These are phyloP conservation scores for Datnioides undecimradiatus DNA, from an alignment of 2,113 vertebrate species.

Conservation along the genomic window DNA sequence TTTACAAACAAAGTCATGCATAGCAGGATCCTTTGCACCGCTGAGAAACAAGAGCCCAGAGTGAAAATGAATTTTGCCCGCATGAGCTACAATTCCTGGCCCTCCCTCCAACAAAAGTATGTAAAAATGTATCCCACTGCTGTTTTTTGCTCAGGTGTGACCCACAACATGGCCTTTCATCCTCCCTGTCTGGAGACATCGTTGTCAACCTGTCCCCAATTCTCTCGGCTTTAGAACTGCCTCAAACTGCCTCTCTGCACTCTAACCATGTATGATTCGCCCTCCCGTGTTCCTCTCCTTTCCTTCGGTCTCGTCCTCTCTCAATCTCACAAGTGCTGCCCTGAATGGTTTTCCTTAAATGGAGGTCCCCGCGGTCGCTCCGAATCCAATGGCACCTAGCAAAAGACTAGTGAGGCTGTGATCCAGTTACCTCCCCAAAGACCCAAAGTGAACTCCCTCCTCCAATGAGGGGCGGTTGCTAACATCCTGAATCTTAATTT, in stretches of 20 bases:
- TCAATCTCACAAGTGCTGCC: conserved; percentile 61
- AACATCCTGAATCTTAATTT: conserved; percentile 57
- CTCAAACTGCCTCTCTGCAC: neutral
- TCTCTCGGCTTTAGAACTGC: neutral
- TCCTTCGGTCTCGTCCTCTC: conserved; percentile 12
- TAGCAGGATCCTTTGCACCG: conserved; percentile 14
- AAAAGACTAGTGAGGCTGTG: conserved; percentile 46
- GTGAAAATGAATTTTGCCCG: conserved; percentile 13
- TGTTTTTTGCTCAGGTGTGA: conserved; percentile 27
- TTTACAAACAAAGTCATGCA: conserved; percentile 33
- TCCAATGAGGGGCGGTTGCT: conserved; percentile 22
- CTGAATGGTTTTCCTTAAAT: conserved; percentile 76
- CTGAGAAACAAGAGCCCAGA: conserved; percentile 1
- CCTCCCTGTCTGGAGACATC: neutral
- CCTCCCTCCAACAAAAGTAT: neutral
- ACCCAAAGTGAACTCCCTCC: conserved; percentile 34
- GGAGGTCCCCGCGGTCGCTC: conserved; percentile 55
- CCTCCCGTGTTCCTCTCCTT: conserved; percentile 4
- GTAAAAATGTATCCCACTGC: neutral
- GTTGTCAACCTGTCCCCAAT: neutral
- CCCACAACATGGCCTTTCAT: conserved; percentile 8
- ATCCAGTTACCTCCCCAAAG: conserved; percentile 51
- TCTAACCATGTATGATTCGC: conserved; percentile 20
- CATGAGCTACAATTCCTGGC: neutral
- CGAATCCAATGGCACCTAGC: conserved; percentile 47